Evolutionary conservation across 2,797 vertebrate genomes (phyloP), one percentile per base, ranked within the genome.

Genomic region (Spea hammondii): DNA sequence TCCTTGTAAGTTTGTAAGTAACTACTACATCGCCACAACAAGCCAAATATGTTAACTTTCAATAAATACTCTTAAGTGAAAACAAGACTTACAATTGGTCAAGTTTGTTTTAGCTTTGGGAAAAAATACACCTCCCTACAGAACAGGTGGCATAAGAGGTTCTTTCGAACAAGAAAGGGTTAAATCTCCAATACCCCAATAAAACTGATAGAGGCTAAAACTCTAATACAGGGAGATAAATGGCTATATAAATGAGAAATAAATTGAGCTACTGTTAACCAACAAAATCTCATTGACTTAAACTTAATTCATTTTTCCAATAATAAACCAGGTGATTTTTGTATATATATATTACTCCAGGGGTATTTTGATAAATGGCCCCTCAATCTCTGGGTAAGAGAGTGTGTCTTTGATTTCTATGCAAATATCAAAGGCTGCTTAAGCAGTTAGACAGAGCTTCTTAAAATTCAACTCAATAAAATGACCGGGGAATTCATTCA

Each of bases 381-480:
- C 74, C 79, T 50, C 44, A 50, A 74, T 50, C 46, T n/a, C 74
- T 72, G 72, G 72, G 79, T 77, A 72, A 65, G 59, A 72, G 69
- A 53, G 32, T 4, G 17, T 68, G 65, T 45, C 62, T 81, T 76
- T 81, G 74, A 80, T 81, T 72, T 77, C 65, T 72, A 77, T 81
- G 79, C 79, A 81, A 77, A 81, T 81, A 71, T 67, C 69, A 59
- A 53, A 72, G 51, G 67, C 48, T 46, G 44, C 72, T 64, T 74
- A 74, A 74, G 12, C 45, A 72, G 68, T 71, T 77, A 64, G 49
- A 78, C 76, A 53, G 68, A 6, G 79, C 68, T 72, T 50, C 69
- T 77, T 72, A 81, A 77, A 76, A 81, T 77, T 76, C 74, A 76
- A 71, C 62, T 72, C 68, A 75, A 72, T 77, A 70, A 81, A 76